Base-by-base conservation (phyloP, 2,797 vertebrate genomes). In the Odontamblyopus lacepedii region DNA sequence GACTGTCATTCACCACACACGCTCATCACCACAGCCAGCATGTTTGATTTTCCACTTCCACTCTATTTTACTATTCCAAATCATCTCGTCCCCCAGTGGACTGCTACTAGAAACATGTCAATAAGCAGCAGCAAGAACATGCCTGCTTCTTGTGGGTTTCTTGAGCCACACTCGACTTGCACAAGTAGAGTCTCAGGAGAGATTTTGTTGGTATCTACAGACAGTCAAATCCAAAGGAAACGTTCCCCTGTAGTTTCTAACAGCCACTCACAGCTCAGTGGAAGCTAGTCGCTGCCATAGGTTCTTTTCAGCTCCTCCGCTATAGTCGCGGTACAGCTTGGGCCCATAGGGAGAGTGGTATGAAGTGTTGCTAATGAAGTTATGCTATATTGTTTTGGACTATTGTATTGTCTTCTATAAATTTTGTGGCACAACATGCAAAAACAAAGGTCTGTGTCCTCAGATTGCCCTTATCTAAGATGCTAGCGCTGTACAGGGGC, bases 21-120 rank as follows among this genome's bases (percentile, higher is more conserved):
- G 75, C 80, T 90, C 87, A 85, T 84, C 85, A 86, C 78, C 78
- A 81, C 75, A 86, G 84, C 74, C 68, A 70, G 72, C 35, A 61
- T 85, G 76, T 89, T 90, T 90, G 84, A 89, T 90, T 91, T 84
- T 66, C 71, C 30, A 72, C 78, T 82, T 83, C 66, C 51, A 18
- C 72, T 83, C 83, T 80, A 74, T 82, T 85, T 85, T 74, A 78
- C 68, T 80, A 79, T 85, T 89, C 81, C 32, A 87, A 85, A 86
- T 84, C 81, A 83, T 83, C 81, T 84, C 59, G 74, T 75, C 51
- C 71, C 79, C 79, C 69, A 64, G 29, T 74, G 82, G 82, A 80
- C 67, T 87, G 71, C 69, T 68, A 61, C 6, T 23, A 75, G 75
- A 86, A 70, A 77, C 6, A 69, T 60, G 72, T 83, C 80, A 81